Conservation (phyloP, 2,888 invertebrate species). For the Acanthopleura granulata region DNA sequence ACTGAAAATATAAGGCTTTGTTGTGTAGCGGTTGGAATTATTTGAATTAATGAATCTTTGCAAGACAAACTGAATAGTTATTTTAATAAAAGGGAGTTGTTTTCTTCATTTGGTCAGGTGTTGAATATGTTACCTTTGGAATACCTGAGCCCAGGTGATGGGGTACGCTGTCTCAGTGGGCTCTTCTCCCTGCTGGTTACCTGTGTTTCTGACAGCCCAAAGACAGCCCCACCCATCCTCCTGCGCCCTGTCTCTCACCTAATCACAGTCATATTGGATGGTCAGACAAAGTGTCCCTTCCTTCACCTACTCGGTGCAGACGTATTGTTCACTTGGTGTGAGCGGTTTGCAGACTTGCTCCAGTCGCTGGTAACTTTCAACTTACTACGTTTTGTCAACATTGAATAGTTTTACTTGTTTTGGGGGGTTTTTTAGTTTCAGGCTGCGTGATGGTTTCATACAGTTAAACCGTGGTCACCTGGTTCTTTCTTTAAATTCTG, state of each 20-base stretch:
- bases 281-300: not conserved
- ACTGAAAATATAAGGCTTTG: too few species aligned
- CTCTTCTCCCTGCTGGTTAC: not conserved
- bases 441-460: too few species aligned
- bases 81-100: not conserved
- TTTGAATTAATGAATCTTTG: too few species aligned
- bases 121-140: not conserved
- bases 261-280: not conserved
- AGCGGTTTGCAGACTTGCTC: not conserved
- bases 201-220: not conserved
- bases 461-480: too few species aligned
- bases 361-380: too few species aligned
- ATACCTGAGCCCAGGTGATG: conserved; percentile 7
- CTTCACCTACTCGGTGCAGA: not conserved
- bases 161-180: not conserved
- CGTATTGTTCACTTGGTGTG: not conserved
- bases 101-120: not conserved
- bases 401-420: too few species aligned
- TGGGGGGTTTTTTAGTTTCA: too few species aligned
- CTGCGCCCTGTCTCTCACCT: not conserved
- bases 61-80: too few species aligned
- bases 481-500: too few species aligned
- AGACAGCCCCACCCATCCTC: not conserved
- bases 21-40: too few species aligned
- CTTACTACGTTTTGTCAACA: too few species aligned